A percentile compares a stretch with the other conserved stretches of the same genome.
Evolutionary conservation across 2,113 vertebrate genomes (phyloP).

Genomic region (Pseudopodoces humilis): DNA sequence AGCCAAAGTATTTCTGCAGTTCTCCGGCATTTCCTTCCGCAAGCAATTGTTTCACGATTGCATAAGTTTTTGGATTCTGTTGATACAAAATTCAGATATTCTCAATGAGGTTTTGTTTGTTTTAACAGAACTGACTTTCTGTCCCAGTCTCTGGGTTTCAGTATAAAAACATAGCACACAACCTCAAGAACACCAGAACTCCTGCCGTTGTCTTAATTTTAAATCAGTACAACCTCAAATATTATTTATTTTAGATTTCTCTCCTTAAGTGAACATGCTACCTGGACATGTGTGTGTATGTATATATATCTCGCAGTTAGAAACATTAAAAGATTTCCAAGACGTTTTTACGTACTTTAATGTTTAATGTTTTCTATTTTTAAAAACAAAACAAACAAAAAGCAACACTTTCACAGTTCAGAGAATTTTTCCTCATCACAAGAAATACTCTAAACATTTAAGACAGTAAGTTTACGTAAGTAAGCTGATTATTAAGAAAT

Average conservation of each 20-base stretch:
- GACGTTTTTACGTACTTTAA: background rate
- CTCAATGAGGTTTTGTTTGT: background rate
- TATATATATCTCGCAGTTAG: background rate
- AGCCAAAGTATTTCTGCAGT: constrained; percentile 86
- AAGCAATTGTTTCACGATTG: constrained; percentile 79
- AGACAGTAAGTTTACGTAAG: background rate
- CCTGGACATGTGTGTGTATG: background rate
- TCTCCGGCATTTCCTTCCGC: constrained; percentile 74
- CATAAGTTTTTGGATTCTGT: constrained; percentile 88
- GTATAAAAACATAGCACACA: background rate
- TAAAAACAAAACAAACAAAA: background rate
- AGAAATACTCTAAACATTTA: background rate
- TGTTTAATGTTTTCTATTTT: background rate
- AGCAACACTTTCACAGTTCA: background rate
- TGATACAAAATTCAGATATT: background rate
- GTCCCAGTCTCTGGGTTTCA: background rate
- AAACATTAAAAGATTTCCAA: background rate
- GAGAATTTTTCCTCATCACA: background rate
- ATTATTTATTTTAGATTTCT: background rate
- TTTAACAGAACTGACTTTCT: background rate
- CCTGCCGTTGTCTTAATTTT: background rate
- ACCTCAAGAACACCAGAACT: background rate
- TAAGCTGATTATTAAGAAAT: background rate
- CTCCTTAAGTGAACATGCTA: background rate
- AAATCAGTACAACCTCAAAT: background rate